Conservation (phyloP, 2,113 vertebrate genomes). For the Gavialis gangeticus region DNA sequence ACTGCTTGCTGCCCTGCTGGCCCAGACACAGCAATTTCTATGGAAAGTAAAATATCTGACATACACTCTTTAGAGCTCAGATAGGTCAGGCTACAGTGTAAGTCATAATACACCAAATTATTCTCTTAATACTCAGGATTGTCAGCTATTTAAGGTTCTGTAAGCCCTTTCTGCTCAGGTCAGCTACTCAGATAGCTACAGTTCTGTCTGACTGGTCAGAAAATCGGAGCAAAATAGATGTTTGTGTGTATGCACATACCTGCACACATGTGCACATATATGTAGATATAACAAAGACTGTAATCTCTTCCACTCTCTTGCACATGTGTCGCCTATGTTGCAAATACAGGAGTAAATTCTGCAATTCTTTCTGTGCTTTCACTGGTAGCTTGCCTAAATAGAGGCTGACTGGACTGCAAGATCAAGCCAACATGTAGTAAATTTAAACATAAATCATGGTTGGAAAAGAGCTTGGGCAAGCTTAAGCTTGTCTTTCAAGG, state of each 20-base stretch:
- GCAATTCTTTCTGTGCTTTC: slow-evolving; percentile 19
- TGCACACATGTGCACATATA: too few relatives aligned
- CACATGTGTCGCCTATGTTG: not conserved
- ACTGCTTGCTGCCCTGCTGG: not conserved
- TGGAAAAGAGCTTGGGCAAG: slow-evolving; percentile 24
- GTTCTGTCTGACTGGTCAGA: not conserved
- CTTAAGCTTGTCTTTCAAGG: slow-evolving; percentile 39
- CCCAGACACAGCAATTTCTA: not conserved
- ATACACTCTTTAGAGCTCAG: not conserved
- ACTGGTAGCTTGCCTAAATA: not conserved
- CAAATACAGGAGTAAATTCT: not conserved
- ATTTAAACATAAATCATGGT: slow-evolving; percentile 46
- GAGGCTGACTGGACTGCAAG: not conserved
- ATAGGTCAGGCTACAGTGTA: not conserved
- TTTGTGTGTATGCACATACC: not conserved
- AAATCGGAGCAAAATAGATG: not conserved
- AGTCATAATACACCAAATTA: slow-evolving; percentile 18
- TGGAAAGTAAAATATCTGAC: not conserved
- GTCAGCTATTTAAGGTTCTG: not conserved
- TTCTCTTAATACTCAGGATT: slow-evolving; percentile 9
- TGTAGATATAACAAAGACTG: not conserved
- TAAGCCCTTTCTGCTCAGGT: not conserved
- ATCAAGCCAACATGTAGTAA: slow-evolving; percentile 32
- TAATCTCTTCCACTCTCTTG: not conserved
- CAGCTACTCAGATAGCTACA: not conserved